Percentiles rank a stretch among this genome's conserved stretches.
These are phyloP conservation scores for Pachymerium ferrugineum DNA, from an alignment of 2,888 invertebrate genomes.

Conservation along the genomic window DNA sequence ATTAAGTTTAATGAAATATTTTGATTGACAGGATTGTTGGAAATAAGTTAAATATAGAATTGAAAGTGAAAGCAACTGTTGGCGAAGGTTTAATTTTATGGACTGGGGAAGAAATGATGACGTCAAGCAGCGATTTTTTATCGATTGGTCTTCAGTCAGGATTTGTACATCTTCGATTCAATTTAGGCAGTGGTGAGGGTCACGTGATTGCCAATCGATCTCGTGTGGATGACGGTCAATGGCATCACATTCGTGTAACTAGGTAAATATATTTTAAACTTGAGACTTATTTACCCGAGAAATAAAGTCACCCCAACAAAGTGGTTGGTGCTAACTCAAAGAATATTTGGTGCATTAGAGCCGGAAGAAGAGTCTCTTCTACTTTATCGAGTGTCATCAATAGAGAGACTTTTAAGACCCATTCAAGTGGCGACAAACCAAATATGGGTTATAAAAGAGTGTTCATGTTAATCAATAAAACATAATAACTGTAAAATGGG, in stretches of 20 bases:
- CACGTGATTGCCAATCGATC: conserved; percentile 76
- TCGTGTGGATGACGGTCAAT: conserved; percentile 80
- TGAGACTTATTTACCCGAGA: conserved; percentile 31
- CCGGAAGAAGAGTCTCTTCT: no score
- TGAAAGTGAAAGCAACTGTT: conserved; percentile 70
- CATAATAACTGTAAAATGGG: no score
- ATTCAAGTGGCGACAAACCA: no score
- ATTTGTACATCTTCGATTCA: conserved; percentile 67
- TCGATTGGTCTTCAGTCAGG: conserved; percentile 77
- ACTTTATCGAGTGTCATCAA: no score
- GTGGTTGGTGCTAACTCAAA: no score
- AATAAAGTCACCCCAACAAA: no score
- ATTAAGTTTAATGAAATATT: conserved; percentile 32
- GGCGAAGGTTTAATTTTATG: conserved; percentile 73
- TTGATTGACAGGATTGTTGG: conserved; percentile 70
- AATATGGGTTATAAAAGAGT: no score
- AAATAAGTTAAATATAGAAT: conserved; percentile 79
- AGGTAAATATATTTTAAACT: conserved; percentile 54
- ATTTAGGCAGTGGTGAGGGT: conserved; percentile 80
- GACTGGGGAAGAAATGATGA: conserved; percentile 66
- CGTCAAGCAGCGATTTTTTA: conserved; percentile 64
- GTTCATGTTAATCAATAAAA: no score
- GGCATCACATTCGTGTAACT: conserved; percentile 70
- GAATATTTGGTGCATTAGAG: no score
- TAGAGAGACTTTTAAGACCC: no score